Conservation (phyloP, 1,140 invertebrate genomes). For the Heliconius eleuchia region DNA sequence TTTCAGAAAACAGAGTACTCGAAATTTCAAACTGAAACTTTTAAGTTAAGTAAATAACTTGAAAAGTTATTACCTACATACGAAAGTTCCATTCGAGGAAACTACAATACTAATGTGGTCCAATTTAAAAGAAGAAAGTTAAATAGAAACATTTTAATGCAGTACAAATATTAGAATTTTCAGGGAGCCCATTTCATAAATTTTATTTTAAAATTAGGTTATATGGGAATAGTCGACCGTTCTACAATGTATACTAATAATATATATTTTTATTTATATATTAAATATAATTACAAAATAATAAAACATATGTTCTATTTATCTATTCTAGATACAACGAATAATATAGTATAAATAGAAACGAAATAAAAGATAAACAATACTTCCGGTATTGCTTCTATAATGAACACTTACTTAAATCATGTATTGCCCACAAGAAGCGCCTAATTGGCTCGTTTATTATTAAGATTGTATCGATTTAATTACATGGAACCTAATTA, state of each 20-base stretch:
- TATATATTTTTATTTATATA: too few relatives aligned
- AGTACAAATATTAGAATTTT: not conserved
- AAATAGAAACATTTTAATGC: slow-evolving; percentile 3
- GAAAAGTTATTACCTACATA: slow-evolving; percentile 12
- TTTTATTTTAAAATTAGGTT: not conserved
- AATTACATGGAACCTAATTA: slow-evolving; percentile 33
- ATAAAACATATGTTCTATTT: too few relatives aligned
- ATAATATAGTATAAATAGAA: not conserved
- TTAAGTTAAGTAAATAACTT: slow-evolving; percentile 26
- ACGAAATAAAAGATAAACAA: slow-evolving; percentile 21
- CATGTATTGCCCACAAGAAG: slow-evolving; percentile 22
- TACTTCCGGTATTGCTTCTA: slow-evolving; percentile 24
- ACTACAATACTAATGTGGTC: slow-evolving; percentile 10
- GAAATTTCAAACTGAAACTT: slow-evolving; percentile 2
- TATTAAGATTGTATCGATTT: slow-evolving; percentile 46
- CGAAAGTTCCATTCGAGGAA: slow-evolving; percentile 13
- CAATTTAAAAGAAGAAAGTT: slow-evolving; percentile 12
- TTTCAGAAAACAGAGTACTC: not conserved
- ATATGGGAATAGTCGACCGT: too few relatives aligned
- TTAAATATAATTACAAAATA: too few relatives aligned
- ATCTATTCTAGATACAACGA: too few relatives aligned
- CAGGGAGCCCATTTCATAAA: not conserved
- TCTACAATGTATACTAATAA: too few relatives aligned
- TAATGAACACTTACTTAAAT: slow-evolving; percentile 30
- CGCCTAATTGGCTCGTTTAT: slow-evolving; percentile 42